Percentiles rank a stretch among this genome's conserved stretches.
Evolutionary conservation across 2,888 invertebrate genomes (phyloP).

Genomic region (Cyaniris semiargus): DNA sequence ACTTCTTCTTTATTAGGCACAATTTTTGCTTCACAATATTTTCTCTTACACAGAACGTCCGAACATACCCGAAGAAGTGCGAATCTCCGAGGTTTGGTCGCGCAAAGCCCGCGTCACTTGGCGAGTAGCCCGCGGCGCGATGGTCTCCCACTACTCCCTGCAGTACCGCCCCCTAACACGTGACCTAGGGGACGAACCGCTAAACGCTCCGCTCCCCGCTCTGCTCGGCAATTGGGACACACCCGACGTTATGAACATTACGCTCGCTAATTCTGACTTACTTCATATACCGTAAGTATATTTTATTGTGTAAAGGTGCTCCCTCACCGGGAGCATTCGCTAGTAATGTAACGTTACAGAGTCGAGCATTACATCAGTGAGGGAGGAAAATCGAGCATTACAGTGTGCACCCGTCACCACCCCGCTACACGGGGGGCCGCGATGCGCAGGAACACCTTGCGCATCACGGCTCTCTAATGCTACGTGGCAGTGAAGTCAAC

Average conservation of each 20-base stretch:
- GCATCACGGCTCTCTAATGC: too few relatives aligned
- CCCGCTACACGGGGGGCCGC: too few relatives aligned
- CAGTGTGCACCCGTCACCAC: too few relatives aligned
- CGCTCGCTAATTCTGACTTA: conserved; percentile 69
- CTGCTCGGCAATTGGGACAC: conserved; percentile 69
- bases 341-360: too few relatives aligned
- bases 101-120: conserved; percentile 70
- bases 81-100: conserved; percentile 74
- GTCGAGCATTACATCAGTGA: too few relatives aligned
- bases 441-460: too few relatives aligned
- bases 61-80: conserved; percentile 69
- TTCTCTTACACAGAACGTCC: conserved; percentile 59
- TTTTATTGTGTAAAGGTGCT: not conserved
- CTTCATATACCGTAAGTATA: conserved; percentile 68
- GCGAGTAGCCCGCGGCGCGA: conserved; percentile 65
- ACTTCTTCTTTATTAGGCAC: too few relatives aligned
- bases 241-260: conserved; percentile 67
- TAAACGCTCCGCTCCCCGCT: conserved; percentile 65
- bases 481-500: too few relatives aligned
- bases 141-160: conserved; percentile 70
- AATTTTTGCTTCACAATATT: not conserved
- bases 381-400: too few relatives aligned
- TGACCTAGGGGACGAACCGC: conserved; percentile 59
- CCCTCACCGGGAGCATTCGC: too few relatives aligned
- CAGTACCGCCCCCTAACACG: conserved; percentile 66